phyloP scores from a whole-genome alignment of 2,113 vertebrate genomes.

The Barbus barbus region DNA sequence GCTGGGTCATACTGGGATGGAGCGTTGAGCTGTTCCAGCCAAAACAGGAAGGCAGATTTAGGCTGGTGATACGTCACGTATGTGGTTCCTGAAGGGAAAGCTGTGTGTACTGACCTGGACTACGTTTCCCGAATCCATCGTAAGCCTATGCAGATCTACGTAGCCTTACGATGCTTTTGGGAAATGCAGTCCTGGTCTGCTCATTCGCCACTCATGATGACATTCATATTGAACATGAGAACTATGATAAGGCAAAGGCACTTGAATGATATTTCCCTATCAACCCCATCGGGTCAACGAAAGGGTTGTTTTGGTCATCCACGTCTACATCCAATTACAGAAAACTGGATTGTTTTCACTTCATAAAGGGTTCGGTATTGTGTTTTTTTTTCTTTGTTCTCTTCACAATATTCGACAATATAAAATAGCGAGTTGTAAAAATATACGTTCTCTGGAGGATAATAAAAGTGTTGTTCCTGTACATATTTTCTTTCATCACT shows the following conservation, averaged over 20 bases:
- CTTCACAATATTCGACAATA: constrained; percentile 89
- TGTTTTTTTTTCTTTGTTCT: constrained; percentile 66
- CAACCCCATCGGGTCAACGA: constrained; percentile 77
- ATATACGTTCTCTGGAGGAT: constrained; percentile 87
- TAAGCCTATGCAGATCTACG: background rate
- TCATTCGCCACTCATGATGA: constrained; percentile 80
- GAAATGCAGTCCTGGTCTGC: no score
- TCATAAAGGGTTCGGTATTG: constrained; percentile 91
- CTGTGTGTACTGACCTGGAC: constrained; percentile 71
- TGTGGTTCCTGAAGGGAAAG: constrained; percentile 57
- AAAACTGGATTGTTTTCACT: constrained; percentile 77
- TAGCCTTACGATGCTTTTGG: no score
- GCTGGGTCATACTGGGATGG: background rate
- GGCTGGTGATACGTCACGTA: constrained; percentile 58
- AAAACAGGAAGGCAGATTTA: constrained; percentile 66
- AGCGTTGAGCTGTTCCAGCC: background rate
- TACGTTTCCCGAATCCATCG: background rate
- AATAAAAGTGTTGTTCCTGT: constrained; percentile 89
- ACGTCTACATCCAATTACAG: constrained; percentile 47
- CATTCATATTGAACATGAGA: constrained; percentile 81
- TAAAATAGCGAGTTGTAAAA: constrained; percentile 90
- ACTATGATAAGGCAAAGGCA: constrained; percentile 80
- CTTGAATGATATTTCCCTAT: constrained; percentile 82
- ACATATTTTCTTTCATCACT: constrained; percentile 79
- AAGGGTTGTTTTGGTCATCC: constrained; percentile 86